Evolutionary conservation across 1,140 invertebrate species (phyloP).

Genomic region (Vanessa atalanta): DNA sequence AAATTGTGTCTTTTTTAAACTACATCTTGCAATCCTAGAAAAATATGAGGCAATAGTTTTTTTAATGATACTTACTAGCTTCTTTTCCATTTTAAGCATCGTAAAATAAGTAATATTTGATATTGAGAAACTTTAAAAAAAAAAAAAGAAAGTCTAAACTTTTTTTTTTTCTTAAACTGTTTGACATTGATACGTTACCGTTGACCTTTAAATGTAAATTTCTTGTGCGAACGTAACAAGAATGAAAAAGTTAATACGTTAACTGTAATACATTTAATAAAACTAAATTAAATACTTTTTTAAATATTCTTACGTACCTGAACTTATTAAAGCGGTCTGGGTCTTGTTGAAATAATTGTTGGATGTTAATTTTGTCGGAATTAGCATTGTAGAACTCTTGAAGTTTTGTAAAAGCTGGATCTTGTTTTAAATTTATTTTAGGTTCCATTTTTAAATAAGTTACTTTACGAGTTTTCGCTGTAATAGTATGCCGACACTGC

Average conservation of each 20-base stretch:
- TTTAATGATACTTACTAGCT: not conserved
- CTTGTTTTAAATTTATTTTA: slow-evolving; percentile 82
- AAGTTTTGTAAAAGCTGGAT: slow-evolving; percentile 86
- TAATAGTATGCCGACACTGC: slow-evolving; percentile 50
- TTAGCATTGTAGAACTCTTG: slow-evolving; percentile 86
- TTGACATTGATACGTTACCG: slow-evolving; percentile 42
- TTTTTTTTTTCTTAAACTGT: not conserved
- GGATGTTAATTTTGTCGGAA: slow-evolving; percentile 87
- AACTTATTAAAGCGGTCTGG: slow-evolving; percentile 89
- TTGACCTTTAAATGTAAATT: slow-evolving; percentile 39
- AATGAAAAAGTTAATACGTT: not conserved
- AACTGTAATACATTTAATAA: not conserved
- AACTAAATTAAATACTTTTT: not conserved
- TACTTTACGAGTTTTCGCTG: slow-evolving; percentile 46
- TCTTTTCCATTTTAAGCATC: not conserved
- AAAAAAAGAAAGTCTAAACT: not conserved
- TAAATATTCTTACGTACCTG: slow-evolving; percentile 82
- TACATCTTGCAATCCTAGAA: not conserved
- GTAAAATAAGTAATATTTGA: not conserved
- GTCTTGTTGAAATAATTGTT: slow-evolving; percentile 88
- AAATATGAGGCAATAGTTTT: not conserved
- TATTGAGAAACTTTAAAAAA: not conserved
- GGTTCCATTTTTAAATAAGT: slow-evolving; percentile 65
- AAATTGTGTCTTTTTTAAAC: not conserved
- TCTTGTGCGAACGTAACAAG: not conserved